Evolutionary conservation across 2,888 invertebrate genomes (phyloP).

Genomic region (Serripes groenlandicus): DNA sequence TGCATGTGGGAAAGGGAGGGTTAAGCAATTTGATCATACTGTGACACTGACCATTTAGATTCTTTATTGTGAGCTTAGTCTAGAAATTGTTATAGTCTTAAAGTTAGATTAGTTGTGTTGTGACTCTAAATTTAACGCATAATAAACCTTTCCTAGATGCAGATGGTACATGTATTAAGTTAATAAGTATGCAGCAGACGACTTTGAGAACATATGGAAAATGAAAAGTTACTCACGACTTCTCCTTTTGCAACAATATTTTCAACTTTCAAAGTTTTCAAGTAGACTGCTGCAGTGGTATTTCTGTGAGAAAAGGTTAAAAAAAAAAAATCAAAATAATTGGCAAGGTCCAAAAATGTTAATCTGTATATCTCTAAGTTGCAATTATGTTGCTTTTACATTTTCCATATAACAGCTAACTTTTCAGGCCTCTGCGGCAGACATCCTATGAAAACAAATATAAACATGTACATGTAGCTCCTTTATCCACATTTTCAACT

Average conservation of each 20-base stretch:
- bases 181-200: not conserved
- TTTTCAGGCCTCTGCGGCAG: not conserved
- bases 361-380: not conserved
- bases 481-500: too few relatives aligned
- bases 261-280: not conserved
- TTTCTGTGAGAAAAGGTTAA: too few relatives aligned
- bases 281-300: not conserved
- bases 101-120: not conserved
- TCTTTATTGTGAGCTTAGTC: too few relatives aligned
- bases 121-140: not conserved
- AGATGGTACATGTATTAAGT: not conserved
- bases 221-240: not conserved
- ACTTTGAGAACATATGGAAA: not conserved
- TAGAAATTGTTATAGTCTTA: too few relatives aligned
- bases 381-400: not conserved
- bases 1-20: too few relatives aligned
- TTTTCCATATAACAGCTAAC: not conserved
- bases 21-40: too few relatives aligned
- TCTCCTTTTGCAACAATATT: not conserved
- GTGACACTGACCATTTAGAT: too few relatives aligned
- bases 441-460: not conserved
- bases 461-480: not conserved
- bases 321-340: too few relatives aligned
- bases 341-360: not conserved
- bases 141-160: too few relatives aligned